Base-by-base conservation (phyloP, 1,140 invertebrate species). In the Portunus trituberculatus region DNA sequence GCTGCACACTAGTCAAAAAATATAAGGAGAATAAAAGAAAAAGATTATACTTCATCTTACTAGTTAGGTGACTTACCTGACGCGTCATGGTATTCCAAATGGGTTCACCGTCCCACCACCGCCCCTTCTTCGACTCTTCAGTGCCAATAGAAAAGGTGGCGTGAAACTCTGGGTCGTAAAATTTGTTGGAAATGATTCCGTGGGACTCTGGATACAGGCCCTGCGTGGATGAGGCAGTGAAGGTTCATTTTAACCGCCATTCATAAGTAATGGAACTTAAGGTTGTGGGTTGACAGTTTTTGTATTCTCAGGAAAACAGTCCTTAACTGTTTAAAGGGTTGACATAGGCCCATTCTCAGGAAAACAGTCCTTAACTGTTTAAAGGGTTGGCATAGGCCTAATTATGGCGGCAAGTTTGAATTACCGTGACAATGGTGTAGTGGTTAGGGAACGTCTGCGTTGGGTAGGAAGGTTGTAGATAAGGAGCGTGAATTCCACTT, bases 381-480 rank as follows among this genome's bases (percentile, higher is more conserved):
- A 82, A 82, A 82, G 76, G 28, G 2, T 82, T 28, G 28, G 76
- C 8, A 82, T 82, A 7, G 76, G 8, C 28, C 20, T 25, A 14
- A 10, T 52, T 25, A 0, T 6, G 29, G 25, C 20, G 29, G 39
- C 39, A 39, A 39, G 39, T 1, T 39, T 39, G 39, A 59, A 39
- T 52, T 76, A 96, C 96, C 46, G 98, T 99, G 0, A 97, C 98
- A 84, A 98, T 98, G 0, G 98, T 97, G 96, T 98, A 98, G 97
- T 98, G 98, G 97, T 98, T 98, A 1, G 98, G 98, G 96, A 98
- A 98, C 0, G 98, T 99, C 97, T 98, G 98, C 0, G 98, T 98
- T 0, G 98, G 97, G 97, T 98, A 98, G 31, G 97, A 97, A 96
- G 98, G 97, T 90, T 96, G 97, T 97, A 98, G 98, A 96, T 98